Evolutionary conservation across 2,797 vertebrate species (phyloP), one percentile per base, ranked within the genome.

Genomic region (Rhadinocentrus ornatus): DNA sequence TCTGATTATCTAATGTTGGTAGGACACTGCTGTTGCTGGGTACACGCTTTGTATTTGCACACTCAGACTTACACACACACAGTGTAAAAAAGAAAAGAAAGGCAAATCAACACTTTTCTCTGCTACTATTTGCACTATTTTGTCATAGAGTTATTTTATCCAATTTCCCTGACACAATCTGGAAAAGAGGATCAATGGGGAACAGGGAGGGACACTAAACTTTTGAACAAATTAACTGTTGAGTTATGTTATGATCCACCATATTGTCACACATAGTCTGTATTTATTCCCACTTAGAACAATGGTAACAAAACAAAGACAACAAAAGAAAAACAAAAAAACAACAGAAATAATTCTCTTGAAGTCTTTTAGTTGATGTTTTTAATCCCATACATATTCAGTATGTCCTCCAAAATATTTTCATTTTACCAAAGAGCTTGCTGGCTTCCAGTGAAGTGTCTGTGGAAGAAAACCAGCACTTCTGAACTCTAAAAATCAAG

Each of bases 251-350:
- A 84, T 81, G 87, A 84, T 90, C 88, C 92, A 93, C 88, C 88
- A 85, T 84, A 82, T 73, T 77, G 85, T 90, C 88, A 89, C 81
- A 91, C 13, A 58, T 76, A 84, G 80, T 89, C 80, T 89, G 83
- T 85, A 82, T 90, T 85, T 88, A 80, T 81, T 91, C 78, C 88
- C 90, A 91, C 91, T 89, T 84, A 81, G 79, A 91, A 89, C 89
- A 91, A 92, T 89, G 85, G 79, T 86, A 91, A 92, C 85, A 90
- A 91, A 92, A 86, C 77, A 77, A 86, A 89, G 84, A 91, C 89
- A 86, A 81, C 62, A 78, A 77, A 88, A 85, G 48, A 86, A 84
- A 76, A 78, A 73, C 58, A 64, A 69, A 77, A 78, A 83, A 90
- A 84, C 80, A 84, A 89, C 90, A 84, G 84, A 89, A 92, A 88